Conservation (phyloP, 2,888 invertebrate species). For the Plebejus melissa region DNA sequence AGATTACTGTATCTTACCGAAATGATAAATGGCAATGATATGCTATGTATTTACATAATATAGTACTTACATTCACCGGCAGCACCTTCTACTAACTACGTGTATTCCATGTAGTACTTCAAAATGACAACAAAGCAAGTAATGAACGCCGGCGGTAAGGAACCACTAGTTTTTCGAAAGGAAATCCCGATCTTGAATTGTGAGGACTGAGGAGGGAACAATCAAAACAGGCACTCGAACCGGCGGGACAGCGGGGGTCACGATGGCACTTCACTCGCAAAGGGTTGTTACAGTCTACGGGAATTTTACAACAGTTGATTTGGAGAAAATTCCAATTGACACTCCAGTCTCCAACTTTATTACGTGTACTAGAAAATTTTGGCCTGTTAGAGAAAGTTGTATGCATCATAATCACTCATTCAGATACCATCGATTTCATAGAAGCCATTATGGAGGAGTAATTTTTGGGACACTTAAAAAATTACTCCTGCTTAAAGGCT, state of each 20-base stretch:
- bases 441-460: background rate
- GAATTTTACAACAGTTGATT: constrained; percentile 68
- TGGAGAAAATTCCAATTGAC: constrained; percentile 69
- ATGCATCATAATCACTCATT: background rate
- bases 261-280: constrained; percentile 49
- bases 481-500: too few species aligned
- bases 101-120: background rate
- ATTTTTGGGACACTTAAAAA: background rate
- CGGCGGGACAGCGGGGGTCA: constrained; percentile 48
- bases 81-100: background rate
- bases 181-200: constrained; percentile 38
- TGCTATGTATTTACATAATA: too few species aligned
- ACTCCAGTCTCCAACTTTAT: constrained; percentile 40
- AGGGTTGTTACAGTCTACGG: constrained; percentile 69
- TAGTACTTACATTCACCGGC: too few species aligned
- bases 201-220: constrained; percentile 41
- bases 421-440: background rate
- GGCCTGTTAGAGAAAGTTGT: background rate
- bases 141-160: constrained; percentile 17
- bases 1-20: too few species aligned
- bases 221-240: constrained; percentile 44
- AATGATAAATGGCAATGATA: too few species aligned
- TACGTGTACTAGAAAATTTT: constrained; percentile 44
- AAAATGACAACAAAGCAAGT: background rate
- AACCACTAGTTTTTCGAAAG: constrained; percentile 19